Base-by-base conservation (phyloP, 2,113 vertebrate genomes). In the Poecilia latipinna region DNA sequence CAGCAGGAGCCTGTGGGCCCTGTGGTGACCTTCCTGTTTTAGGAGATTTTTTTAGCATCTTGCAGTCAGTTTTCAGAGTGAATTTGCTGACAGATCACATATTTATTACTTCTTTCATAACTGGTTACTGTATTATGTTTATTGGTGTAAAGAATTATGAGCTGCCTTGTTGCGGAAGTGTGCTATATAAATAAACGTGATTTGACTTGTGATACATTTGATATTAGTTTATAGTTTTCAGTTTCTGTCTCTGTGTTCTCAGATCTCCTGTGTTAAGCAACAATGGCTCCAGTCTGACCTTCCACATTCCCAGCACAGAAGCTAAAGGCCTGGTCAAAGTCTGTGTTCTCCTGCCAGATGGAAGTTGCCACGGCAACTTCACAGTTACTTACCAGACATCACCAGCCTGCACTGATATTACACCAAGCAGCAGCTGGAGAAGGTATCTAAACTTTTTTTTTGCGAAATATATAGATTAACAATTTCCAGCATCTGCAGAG, bases 231-330 rank as follows among this genome's bases (percentile, higher is more conserved):
- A 2, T 54, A 7, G 51, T 54, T 24, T 51, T 54, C 19, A 54
- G 19, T 4, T 1, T 54, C 11, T 54, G 0, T 54, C 51, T 54
- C 51, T 54, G 22, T 54, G 3, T n/a, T 4, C 44, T 79, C 82
- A 92, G 91, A 67, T 82, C 78, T 74, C 78, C 77, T 32, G 87
- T 91, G 0, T 86, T 75, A 84, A 71, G 67, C 68, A 89, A 88
- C 76, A 86, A 61, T 0, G 85, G 80, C 1, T 31, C 10, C 11
- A 78, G 0, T 26, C 72, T 92, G 65, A 86, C 2, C 0, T 92
- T 92, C 63, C 74, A 82, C 78, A 86, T 92, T 51, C 89, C 86
- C 68, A 65, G 78, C 0, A 12, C 51, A 11, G 12, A 85, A 3
- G 72, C 29, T 17, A 70, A 70, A 35, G 84, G 86, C 0, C 10